A percentile compares a stretch with the other conserved stretches of the same genome.
These are phyloP conservation scores for Sycophila texana DNA, from an alignment of 2,888 invertebrate species.

Conservation along the genomic window DNA sequence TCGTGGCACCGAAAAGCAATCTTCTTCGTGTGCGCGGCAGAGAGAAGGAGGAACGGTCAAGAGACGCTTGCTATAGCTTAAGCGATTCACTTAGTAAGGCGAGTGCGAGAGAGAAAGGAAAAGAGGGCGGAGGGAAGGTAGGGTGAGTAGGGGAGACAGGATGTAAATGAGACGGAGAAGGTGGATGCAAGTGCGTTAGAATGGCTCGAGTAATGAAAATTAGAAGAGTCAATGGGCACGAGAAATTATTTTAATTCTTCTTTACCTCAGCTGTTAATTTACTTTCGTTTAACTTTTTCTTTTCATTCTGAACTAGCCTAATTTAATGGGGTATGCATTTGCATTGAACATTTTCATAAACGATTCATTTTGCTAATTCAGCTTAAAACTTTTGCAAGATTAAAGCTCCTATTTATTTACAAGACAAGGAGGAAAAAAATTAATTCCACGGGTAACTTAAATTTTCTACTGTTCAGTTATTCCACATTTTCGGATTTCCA, in stretches of 20 bases:
- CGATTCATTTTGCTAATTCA: too few species aligned
- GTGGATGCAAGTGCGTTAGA: too few species aligned
- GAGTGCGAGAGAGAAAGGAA: constrained; percentile 2
- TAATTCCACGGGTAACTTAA: too few species aligned
- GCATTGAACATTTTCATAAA: too few species aligned
- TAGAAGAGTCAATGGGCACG: background rate
- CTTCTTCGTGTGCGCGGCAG: background rate
- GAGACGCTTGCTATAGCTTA: constrained; percentile 19
- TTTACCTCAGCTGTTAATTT: too few species aligned
- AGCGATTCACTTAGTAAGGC: constrained; percentile 41
- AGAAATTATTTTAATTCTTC: too few species aligned
- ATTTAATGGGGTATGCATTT: too few species aligned
- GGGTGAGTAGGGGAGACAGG: constrained; percentile 3
- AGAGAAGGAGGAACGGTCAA: constrained; percentile 26
- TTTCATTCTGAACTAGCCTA: background rate
- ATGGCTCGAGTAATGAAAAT: background rate
- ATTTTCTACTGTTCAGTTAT: background rate
- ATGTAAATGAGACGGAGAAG: background rate
- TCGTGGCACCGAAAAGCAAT: constrained; percentile 43
- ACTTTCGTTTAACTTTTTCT: background rate
- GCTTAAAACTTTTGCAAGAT: background rate
- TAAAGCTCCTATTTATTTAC: background rate
- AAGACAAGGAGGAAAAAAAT: background rate
- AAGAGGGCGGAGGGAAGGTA: background rate
- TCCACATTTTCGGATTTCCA: background rate